These are phyloP conservation scores for Madoqua kirkii DNA, from an alignment of 2,113 vertebrate species.

Conservation along the genomic window DNA sequence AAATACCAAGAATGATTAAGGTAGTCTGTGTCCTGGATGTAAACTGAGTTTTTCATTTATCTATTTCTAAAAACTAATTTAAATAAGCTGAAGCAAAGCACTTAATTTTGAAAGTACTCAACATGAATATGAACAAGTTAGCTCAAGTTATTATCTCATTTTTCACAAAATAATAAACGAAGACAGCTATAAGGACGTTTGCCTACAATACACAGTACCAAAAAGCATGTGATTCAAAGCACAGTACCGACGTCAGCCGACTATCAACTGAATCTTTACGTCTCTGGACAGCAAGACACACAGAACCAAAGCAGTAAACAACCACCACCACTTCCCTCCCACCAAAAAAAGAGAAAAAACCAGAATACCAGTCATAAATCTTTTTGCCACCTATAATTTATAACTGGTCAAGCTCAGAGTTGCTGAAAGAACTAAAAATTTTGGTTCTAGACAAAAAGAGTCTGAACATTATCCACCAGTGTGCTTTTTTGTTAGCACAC, in stretches of 20 bases:
- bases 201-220: not conserved
- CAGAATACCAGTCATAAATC: not conserved
- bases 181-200: not conserved
- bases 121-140: not conserved
- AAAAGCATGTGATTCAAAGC: not conserved
- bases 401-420: not conserved
- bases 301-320: not conserved
- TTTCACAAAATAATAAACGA: constrained; percentile 29
- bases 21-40: not conserved
- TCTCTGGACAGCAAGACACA: not conserved
- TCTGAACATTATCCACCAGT: not conserved
- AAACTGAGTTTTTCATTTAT: not conserved
- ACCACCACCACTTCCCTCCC: not conserved
- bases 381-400: not conserved
- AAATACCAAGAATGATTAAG: constrained; percentile 34
- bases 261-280: not conserved
- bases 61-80: not conserved
- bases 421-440: not conserved
- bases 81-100: not conserved
- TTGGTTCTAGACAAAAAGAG: not conserved
- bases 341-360: not conserved
- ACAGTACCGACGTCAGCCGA: not conserved
- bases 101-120: constrained; percentile 26
- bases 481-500: not conserved
- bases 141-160: not conserved